phyloP scores from a whole-genome alignment of 2,888 invertebrate species.

The Idaea biselata region DNA sequence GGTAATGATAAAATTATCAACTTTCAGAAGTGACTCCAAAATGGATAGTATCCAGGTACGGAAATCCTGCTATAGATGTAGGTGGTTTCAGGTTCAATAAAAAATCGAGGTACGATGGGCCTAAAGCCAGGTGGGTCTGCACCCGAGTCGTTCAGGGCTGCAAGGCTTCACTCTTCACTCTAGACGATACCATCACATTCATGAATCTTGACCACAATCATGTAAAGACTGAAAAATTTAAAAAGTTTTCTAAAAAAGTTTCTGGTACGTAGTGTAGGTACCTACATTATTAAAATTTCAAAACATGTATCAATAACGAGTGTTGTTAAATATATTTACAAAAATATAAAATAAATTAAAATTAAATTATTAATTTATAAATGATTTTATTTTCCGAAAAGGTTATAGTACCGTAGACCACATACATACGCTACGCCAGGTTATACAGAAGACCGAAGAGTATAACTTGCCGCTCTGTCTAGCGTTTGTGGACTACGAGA shows the following conservation, averaged over 20 bases:
- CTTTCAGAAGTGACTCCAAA: not conserved
- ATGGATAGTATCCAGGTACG: conserved; percentile 19
- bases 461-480: too few species aligned
- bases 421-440: too few species aligned
- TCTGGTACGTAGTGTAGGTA: not conserved
- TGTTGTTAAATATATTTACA: too few species aligned
- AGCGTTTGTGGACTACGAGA: too few species aligned
- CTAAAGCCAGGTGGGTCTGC: conserved; percentile 34
- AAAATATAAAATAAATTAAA: too few species aligned
- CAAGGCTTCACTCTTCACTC: conserved; percentile 41
- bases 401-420: too few species aligned
- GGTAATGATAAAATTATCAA: not conserved
- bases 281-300: too few species aligned
- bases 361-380: too few species aligned
- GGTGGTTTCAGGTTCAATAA: conserved; percentile 38
- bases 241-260: not conserved
- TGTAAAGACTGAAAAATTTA: not conserved
- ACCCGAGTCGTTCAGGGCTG: conserved; percentile 36
- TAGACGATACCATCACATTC: conserved; percentile 31
- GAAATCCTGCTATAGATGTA: conserved; percentile 37
- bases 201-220: conserved; percentile 31
- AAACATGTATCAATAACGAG: too few species aligned
- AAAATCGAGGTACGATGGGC: conserved; percentile 24
- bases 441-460: too few species aligned
- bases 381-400: too few species aligned